Evolutionary conservation across 2,888 invertebrate genomes (phyloP).

Genomic region (Mayetiola destructor): DNA sequence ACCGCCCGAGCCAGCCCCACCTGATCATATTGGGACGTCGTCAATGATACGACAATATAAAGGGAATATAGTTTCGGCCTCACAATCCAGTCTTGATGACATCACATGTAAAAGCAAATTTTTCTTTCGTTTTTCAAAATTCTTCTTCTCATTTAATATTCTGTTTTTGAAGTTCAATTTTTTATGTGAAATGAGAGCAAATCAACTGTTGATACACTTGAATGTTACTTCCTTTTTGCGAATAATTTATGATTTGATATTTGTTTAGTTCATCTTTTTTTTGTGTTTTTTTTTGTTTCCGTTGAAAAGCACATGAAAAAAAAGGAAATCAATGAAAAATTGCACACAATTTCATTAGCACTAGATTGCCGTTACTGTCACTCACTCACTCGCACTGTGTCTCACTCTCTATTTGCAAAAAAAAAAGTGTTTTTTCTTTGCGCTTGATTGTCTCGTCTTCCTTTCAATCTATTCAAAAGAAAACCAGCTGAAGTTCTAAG

Average conservation of each 20-base stretch:
- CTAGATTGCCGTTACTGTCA: constrained; percentile 3
- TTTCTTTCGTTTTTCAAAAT: background rate
- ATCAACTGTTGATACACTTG: no score
- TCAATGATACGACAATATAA: constrained; percentile 38
- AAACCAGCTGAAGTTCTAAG: no score
- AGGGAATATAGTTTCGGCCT: constrained; percentile 38
- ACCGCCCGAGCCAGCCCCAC: constrained; percentile 72
- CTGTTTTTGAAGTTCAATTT: background rate
- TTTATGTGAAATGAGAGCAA: no score
- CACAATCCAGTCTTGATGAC: constrained; percentile 50
- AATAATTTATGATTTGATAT: no score
- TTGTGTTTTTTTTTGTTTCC: constrained; percentile 3
- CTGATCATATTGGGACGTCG: constrained; percentile 52
- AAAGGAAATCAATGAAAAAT: background rate
- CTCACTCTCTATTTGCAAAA: no score
- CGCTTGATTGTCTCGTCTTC: constrained; percentile 3
- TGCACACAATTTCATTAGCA: constrained; percentile 8
- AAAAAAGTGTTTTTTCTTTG: background rate
- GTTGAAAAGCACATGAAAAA: background rate
- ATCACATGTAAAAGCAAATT: constrained; percentile 41
- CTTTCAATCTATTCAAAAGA: no score
- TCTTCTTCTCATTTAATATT: background rate
- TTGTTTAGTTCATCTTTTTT: no score
- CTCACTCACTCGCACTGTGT: no score
- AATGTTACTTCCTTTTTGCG: no score